Base-by-base conservation (phyloP, 30 jellyfish, hydroid and myxozoan species). In the Phacellophora camtschatica region DNA sequence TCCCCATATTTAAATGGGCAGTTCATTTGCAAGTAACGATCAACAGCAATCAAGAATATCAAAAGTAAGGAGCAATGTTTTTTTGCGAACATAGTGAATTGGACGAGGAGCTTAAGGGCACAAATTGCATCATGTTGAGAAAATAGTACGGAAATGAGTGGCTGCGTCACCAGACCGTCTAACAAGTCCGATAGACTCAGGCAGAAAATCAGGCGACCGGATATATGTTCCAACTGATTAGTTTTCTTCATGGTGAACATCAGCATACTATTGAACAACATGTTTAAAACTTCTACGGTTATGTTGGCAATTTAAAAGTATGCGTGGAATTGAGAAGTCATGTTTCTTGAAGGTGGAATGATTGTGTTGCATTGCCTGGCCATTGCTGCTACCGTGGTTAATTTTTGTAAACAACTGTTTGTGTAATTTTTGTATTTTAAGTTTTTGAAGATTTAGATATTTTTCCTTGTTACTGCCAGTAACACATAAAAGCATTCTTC, bases 21-120 rank as follows among this genome's bases (percentile, higher is more conserved):
- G 15, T 36, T 73, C 74, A 73, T 73, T 43, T 73, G 86, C 39
- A 73, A 13, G 45, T 28, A 73, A 29, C 86, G 22, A n/a, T 73
- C 86, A 24, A 49, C 13, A 12, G 86, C 86, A 30, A 73, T 19
- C 0, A 53, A 25, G 2, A 33, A 15, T 20, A 73, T 51, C 41
- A 39, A 50, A 11, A 48, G 8, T 12, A 56, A 32, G 5, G 86
- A 73, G 11, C 36, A 50, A 13, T 62, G 19, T 4, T 28, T 65
- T 3, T 43, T 31, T 9, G 51, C n/a, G 5, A 18, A 16, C 10
- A 43, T 39, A 6, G 43, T 18, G 66, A 73, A 49, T 32, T 73
- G 86, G 10, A 74, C 30, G 28, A 73, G 2, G 4, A 31, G 4
- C 12, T 54, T 55, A 27, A 73, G 24, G 37, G 42, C 2, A 34